phyloP scores from a whole-genome alignment of 2,888 invertebrate species.

The Hemistola chrysoprasaria region DNA sequence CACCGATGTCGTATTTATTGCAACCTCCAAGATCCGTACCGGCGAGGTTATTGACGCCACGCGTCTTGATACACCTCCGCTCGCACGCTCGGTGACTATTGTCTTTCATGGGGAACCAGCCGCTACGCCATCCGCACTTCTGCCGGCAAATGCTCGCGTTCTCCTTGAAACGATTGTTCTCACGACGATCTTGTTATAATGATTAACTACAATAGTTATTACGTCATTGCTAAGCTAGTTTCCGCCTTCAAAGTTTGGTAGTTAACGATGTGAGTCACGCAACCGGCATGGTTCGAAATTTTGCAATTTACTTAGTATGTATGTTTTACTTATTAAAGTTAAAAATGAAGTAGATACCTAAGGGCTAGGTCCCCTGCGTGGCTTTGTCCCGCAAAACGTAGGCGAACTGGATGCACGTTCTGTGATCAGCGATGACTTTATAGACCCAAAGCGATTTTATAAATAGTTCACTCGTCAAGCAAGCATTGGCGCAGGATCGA shows the following conservation, averaged over 20 bases:
- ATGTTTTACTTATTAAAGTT: constrained; percentile 36
- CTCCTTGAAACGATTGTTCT: constrained; percentile 75
- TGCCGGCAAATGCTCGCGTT: constrained; percentile 55
- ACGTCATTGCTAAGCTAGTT: constrained; percentile 76
- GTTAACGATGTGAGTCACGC: constrained; percentile 77
- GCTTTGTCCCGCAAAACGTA: constrained; percentile 26
- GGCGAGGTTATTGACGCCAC: constrained; percentile 79
- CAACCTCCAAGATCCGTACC: constrained; percentile 79
- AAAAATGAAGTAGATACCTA: constrained; percentile 18
- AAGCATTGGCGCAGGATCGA: constrained; percentile 64
- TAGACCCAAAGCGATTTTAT: constrained; percentile 59
- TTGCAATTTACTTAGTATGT: constrained; percentile 47
- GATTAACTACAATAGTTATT: constrained; percentile 77
- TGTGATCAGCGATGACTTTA: constrained; percentile 42
- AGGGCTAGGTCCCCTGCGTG: constrained; percentile 49
- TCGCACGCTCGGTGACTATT: constrained; percentile 50
- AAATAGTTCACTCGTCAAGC: constrained; percentile 68
- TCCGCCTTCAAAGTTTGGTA: constrained; percentile 76
- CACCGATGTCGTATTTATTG: constrained; percentile 79
- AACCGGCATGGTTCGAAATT: constrained; percentile 63
- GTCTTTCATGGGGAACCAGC: constrained; percentile 59
- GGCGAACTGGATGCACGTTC: constrained; percentile 22
- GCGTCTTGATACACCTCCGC: constrained; percentile 46
- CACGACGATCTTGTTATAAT: constrained; percentile 75
- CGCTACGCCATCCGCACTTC: constrained; percentile 42